A percentile compares a stretch with the other conserved stretches of the same genome.
These are phyloP conservation scores for Drymodes brunneopygia DNA, from an alignment of 2,113 vertebrate species.

Conservation along the genomic window DNA sequence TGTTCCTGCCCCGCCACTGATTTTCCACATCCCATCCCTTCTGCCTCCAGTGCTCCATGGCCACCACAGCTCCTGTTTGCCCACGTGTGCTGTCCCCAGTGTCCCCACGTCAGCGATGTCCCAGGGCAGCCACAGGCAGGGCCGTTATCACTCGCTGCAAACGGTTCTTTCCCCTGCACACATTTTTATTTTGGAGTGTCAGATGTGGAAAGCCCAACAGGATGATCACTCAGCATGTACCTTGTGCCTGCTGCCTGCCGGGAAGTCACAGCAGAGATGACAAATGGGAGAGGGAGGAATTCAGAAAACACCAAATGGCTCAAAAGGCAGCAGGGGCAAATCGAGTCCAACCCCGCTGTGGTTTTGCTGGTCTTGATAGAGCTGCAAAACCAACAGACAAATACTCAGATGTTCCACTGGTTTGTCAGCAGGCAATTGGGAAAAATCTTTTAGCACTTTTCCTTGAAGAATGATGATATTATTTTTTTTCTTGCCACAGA, in stretches of 20 bases:
- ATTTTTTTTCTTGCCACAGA: not conserved
- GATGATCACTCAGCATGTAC: slow-evolving; percentile 13
- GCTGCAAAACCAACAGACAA: not conserved
- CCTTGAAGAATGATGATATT: not conserved
- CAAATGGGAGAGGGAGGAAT: not conserved
- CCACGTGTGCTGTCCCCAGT: fast-evolving
- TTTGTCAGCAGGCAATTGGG: slow-evolving; percentile 32
- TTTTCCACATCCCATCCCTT: not conserved
- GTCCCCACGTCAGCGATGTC: not conserved
- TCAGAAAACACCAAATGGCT: not conserved
- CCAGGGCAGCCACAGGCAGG: not conserved
- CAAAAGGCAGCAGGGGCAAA: not conserved
- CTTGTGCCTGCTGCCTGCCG: slow-evolving; percentile 28
- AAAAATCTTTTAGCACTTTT: slow-evolving; percentile 33
- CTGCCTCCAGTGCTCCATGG: not conserved
- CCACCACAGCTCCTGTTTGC: not conserved
- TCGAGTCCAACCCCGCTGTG: not conserved
- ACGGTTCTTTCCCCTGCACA: not conserved
- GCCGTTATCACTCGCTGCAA: not conserved
- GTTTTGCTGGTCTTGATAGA: not conserved
- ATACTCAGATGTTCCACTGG: slow-evolving; percentile 33
- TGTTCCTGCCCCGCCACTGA: not conserved
- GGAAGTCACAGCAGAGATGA: not conserved
- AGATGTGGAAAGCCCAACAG: slow-evolving; percentile 19
- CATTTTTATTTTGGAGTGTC: not conserved